Conservation (phyloP, 2,113 vertebrate genomes). For the Cisticola juncidis region DNA sequence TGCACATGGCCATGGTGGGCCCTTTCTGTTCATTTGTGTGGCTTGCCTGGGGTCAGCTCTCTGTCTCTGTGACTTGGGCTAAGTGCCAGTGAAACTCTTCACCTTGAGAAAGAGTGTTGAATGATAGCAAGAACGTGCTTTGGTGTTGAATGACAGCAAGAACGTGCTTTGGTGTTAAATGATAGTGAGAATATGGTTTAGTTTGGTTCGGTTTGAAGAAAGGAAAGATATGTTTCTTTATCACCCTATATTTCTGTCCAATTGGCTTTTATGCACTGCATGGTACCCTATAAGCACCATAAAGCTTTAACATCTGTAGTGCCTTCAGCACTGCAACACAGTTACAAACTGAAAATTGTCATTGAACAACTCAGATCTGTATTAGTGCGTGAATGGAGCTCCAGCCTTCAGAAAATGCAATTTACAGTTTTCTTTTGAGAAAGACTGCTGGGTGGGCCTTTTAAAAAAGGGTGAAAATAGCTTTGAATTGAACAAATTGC, state of each 20-base stretch:
- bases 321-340: not conserved
- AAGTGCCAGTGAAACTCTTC: not conserved
- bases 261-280: not conserved
- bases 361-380: not conserved
- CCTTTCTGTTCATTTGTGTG: not conserved
- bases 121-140: not conserved
- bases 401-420: not conserved
- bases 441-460: not conserved
- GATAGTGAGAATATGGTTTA: not conserved
- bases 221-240: not conserved
- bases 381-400: not conserved
- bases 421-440: not conserved
- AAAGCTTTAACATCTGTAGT: not conserved
- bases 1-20: accelerated
- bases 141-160: not conserved
- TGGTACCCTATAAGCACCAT: not conserved
- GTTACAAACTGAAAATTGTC: not conserved
- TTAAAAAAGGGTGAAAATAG: not conserved
- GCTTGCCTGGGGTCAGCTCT: not conserved
- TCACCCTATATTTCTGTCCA: not conserved
- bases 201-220: not conserved
- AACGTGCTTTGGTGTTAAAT: not conserved
- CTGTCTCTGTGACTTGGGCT: too few relatives aligned
- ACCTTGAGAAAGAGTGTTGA: not conserved
- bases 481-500: slow-evolving; percentile 28